A percentile compares a stretch with the other conserved stretches of the same genome.
These are phyloP conservation scores for Eulemur rubriventer DNA, from an alignment of 2,797 vertebrate genomes.

Conservation along the genomic window DNA sequence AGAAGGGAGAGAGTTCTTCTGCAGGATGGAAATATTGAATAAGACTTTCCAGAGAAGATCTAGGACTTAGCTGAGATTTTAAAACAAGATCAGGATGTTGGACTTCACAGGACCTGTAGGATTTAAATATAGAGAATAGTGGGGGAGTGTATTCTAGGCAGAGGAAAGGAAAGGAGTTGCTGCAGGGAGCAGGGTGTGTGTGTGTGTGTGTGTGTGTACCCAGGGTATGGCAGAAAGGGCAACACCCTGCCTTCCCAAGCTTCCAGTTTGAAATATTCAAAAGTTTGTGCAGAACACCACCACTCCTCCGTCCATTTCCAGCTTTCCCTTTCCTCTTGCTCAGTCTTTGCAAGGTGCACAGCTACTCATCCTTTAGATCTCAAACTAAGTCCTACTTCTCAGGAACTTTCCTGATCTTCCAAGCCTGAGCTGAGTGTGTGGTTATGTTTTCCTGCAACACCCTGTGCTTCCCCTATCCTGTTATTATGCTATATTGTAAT, in stretches of 20 bases:
- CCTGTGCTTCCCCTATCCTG: too few relatives aligned
- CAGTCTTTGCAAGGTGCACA: background rate
- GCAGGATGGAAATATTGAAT: background rate
- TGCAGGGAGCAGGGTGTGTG: background rate
- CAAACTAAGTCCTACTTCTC: background rate
- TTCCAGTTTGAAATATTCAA: background rate
- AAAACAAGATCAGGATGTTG: background rate
- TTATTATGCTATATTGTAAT: background rate
- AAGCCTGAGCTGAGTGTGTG: background rate
- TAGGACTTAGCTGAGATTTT: background rate
- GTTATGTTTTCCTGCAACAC: background rate
- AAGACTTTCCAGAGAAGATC: background rate
- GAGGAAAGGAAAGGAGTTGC: background rate
- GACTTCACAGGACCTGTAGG: background rate
- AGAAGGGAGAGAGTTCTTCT: background rate
- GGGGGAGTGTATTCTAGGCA: background rate
- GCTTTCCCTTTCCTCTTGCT: background rate
- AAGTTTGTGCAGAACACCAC: background rate
- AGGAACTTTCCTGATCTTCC: background rate
- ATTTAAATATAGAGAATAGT: background rate
- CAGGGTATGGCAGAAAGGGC: background rate
- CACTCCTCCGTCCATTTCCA: background rate
- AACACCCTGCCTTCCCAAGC: background rate
- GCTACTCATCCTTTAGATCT: background rate
- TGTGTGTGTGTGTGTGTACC: background rate